Evolutionary conservation across 2,113 vertebrate genomes (phyloP).

Genomic region (Numida meleagris): DNA sequence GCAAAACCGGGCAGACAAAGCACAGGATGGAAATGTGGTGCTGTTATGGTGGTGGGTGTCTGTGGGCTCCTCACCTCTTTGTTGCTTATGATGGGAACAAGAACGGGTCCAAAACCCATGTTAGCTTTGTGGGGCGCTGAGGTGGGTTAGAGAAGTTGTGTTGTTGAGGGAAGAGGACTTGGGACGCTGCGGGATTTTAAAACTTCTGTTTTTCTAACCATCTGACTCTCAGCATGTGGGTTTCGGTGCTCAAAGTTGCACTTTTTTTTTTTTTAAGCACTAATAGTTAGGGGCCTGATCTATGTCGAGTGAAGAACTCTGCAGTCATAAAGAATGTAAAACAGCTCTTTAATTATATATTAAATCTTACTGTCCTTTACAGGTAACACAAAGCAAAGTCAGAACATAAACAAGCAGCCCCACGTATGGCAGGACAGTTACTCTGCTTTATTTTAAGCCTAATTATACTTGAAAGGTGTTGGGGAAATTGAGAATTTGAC

Average conservation of each 20-base stretch:
- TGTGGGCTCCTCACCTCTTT: not conserved
- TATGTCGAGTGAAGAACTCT: not conserved
- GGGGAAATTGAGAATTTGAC: slow-evolving; percentile 20
- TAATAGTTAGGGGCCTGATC: not conserved
- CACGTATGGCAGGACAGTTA: not conserved
- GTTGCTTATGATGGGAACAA: slow-evolving; percentile 26
- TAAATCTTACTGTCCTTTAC: not conserved
- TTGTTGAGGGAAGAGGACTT: not conserved
- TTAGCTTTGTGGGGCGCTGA: not conserved
- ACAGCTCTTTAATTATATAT: not conserved
- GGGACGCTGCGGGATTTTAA: not conserved
- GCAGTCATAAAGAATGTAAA: not conserved
- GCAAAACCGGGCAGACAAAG: not conserved
- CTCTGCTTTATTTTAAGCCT: slow-evolving; percentile 32
- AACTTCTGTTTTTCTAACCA: not conserved
- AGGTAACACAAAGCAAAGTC: not conserved
- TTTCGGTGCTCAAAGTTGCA: not conserved
- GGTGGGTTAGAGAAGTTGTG: not conserved
- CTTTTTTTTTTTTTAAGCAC: not conserved
- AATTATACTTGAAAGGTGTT: slow-evolving; percentile 4
- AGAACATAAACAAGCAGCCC: not conserved
- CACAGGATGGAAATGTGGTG: slow-evolving; percentile 44
- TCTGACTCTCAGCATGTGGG: not conserved
- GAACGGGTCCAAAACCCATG: slow-evolving; percentile 10
- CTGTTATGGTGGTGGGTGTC: slow-evolving; percentile 13